A percentile compares a stretch with the other conserved stretches of the same genome.
These are phyloP conservation scores for Danio albolineatus DNA, from an alignment of 2,797 vertebrate genomes.

Conservation along the genomic window DNA sequence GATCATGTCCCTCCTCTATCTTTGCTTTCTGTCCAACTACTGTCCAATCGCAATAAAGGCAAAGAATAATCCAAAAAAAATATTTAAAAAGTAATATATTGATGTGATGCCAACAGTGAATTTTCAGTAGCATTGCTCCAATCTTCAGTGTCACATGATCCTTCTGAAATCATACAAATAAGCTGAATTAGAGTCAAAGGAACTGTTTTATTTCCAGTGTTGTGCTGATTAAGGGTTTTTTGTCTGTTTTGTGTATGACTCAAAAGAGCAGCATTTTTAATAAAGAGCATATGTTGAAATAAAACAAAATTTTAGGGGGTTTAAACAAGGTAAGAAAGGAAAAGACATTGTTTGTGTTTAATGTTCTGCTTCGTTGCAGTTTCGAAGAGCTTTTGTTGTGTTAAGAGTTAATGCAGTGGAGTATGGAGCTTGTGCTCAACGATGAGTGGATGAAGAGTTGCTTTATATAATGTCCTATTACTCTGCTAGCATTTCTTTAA, in stretches of 20 bases:
- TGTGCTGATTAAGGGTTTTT: neutral
- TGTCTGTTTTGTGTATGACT: neutral
- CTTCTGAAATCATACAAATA: neutral
- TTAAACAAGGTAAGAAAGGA: neutral
- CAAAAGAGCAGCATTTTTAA: neutral
- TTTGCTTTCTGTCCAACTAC: no score
- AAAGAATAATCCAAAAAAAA: no score
- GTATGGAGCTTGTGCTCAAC: neutral
- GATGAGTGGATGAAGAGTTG: neutral
- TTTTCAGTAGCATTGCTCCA: neutral
- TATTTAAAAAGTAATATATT: no score
- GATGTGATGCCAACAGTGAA: neutral
- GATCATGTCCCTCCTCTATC: no score
- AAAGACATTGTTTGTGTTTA: neutral
- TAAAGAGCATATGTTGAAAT: neutral
- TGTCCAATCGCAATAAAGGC: no score
- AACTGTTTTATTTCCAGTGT: neutral
- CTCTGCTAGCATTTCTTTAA: neutral
- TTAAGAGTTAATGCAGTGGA: neutral
- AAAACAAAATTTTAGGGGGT: neutral
- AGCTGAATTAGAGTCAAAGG: no score
- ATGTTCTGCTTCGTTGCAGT: neutral
- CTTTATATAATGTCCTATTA: neutral
- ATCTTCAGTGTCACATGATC: neutral
- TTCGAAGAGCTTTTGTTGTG: neutral